Percentiles rank a stretch among this genome's conserved stretches.
These are phyloP conservation scores for Pluvialis apricaria DNA, from an alignment of 2,113 vertebrate species.

Conservation along the genomic window DNA sequence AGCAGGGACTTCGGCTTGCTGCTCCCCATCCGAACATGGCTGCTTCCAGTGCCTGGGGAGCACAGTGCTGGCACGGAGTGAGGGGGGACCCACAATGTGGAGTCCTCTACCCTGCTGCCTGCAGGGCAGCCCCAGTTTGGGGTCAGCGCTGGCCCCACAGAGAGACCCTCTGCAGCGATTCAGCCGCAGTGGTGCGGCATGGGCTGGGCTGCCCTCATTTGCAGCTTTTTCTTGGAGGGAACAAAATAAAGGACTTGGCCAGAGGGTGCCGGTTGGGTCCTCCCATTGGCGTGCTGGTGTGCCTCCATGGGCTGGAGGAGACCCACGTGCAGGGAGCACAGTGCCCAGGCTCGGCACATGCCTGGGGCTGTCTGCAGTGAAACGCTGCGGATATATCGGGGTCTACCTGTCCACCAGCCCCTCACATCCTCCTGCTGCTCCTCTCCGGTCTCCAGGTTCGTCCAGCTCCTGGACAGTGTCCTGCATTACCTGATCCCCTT, in stretches of 20 bases:
- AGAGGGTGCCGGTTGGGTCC: background rate
- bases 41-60: background rate
- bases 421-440: background rate
- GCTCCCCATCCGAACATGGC: background rate
- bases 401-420: rapidly evolving
- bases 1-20: background rate
- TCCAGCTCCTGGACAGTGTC: slow-evolving; percentile 87
- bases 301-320: background rate
- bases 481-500: slow-evolving; percentile 86
- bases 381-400: rapidly evolving
- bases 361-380: background rate
- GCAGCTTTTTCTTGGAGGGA: background rate
- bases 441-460: slow-evolving; percentile 77
- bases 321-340: background rate
- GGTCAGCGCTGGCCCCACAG: background rate
- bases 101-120: background rate
- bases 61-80: rapidly evolving
- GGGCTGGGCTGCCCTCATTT: background rate
- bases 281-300: background rate
- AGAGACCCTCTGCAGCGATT: background rate
- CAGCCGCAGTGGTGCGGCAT: rapidly evolving
- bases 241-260: background rate
- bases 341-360: rapidly evolving
- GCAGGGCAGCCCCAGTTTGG: background rate
- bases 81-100: background rate